phyloP scores from a whole-genome alignment of 2,113 vertebrate species.

The Vombatus ursinus region DNA sequence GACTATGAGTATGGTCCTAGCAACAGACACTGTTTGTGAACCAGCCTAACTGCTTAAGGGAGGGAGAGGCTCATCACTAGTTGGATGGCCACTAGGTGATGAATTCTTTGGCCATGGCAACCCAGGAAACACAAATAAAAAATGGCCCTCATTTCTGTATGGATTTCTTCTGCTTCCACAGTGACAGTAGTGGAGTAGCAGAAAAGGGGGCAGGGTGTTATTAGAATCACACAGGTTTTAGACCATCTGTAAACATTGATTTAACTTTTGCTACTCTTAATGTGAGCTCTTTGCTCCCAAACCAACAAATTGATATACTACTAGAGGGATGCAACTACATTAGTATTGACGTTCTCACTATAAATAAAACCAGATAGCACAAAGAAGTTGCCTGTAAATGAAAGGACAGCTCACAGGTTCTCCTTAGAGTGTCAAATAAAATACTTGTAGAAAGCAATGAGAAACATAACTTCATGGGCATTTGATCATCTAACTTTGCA shows the following conservation, averaged over 20 bases:
- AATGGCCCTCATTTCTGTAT: background rate
- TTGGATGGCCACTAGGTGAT: background rate
- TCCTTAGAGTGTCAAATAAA: background rate
- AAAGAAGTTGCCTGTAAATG: background rate
- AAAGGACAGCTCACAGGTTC: background rate
- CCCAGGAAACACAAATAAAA: conserved; percentile 1
- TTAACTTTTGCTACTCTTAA: background rate
- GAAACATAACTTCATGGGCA: background rate
- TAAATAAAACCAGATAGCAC: background rate
- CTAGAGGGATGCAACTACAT: background rate
- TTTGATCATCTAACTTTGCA: background rate
- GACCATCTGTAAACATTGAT: background rate
- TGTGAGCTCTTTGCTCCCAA: background rate
- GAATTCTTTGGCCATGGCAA: background rate
- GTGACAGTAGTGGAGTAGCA: background rate
- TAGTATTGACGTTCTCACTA: background rate
- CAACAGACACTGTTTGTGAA: background rate
- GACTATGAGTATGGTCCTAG: background rate
- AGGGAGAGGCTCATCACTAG: background rate
- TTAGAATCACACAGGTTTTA: background rate
- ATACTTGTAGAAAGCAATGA: background rate
- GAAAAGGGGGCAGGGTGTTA: background rate
- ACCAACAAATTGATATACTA: background rate
- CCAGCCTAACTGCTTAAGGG: background rate
- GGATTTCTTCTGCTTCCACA: background rate